Conservation (phyloP, 2,113 vertebrate species). For the Gulo gulo region DNA sequence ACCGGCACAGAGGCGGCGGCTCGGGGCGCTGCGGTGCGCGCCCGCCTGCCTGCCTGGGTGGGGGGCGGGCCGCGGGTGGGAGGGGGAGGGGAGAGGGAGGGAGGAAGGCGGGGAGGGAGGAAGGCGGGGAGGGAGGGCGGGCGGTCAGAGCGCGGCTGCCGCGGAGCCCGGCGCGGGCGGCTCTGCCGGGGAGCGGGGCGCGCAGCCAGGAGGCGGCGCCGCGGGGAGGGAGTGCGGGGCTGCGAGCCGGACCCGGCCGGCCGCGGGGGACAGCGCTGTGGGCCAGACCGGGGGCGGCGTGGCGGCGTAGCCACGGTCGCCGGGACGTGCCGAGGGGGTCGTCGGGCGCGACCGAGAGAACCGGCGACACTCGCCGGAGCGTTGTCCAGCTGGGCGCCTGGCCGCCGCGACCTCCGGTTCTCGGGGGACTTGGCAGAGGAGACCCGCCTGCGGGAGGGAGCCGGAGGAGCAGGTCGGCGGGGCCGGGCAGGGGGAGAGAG, state of each 20-base stretch:
- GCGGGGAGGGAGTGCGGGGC: conserved; percentile 29
- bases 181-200: conserved; percentile 25
- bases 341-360: neutral
- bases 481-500: neutral
- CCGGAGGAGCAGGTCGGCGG: conserved; percentile 42
- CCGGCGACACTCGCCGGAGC: neutral
- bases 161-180: conserved; percentile 46
- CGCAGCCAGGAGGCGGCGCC: conserved; percentile 61
- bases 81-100: neutral
- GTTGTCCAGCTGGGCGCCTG: neutral
- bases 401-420: neutral
- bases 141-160: conserved; percentile 24
- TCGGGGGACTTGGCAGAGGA: neutral
- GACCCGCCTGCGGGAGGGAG: neutral
- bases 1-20: neutral
- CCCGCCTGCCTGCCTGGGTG: neutral
- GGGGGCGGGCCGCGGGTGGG: neutral
- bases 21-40: neutral
- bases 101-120: neutral
- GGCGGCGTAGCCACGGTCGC: neutral
- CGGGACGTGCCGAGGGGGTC: neutral
- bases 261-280: conserved; percentile 30
- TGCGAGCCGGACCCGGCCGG: neutral
- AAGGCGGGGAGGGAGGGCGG: neutral
- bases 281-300: neutral